Conservation (phyloP, 1,140 invertebrate genomes). For the Caenorhabditis briggsae region DNA sequence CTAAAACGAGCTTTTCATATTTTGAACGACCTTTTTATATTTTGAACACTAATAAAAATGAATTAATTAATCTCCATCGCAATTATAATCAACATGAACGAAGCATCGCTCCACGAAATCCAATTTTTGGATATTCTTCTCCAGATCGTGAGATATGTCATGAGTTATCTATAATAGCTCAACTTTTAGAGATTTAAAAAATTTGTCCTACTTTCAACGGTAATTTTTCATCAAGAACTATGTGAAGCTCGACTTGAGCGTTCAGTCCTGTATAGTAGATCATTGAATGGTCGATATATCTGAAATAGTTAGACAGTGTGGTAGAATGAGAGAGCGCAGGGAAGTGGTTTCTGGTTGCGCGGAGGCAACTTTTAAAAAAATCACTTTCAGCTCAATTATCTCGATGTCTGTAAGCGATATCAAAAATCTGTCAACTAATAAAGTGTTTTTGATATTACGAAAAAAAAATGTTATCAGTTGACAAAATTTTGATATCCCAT, state of each 20-base stretch:
- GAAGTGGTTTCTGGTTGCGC: too few species aligned
- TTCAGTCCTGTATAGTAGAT: conserved; percentile 79
- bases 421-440: too few species aligned
- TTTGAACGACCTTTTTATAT: too few species aligned
- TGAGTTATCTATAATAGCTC: conserved; percentile 73
- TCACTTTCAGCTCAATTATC: too few species aligned
- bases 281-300: conserved; percentile 78
- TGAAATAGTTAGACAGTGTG: too few species aligned
- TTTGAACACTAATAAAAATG: not conserved
- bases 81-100: conserved; percentile 79
- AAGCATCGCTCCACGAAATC: conserved; percentile 79
- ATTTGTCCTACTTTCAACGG: conserved; percentile 70
- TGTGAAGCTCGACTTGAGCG: conserved; percentile 69
- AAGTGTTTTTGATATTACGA: too few species aligned
- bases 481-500: too few species aligned
- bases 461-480: too few species aligned
- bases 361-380: too few species aligned
- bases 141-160: conserved; percentile 79
- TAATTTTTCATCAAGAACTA: conserved; percentile 73
- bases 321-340: too few species aligned
- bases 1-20: too few species aligned
- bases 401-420: too few species aligned
- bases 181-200: not conserved
- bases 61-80: conserved; percentile 66
- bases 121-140: conserved; percentile 78